Evolutionary conservation across 2,113 vertebrate species (phyloP), one percentile per base, ranked within the genome.

Genomic region (Myiozetetes cayanensis): DNA sequence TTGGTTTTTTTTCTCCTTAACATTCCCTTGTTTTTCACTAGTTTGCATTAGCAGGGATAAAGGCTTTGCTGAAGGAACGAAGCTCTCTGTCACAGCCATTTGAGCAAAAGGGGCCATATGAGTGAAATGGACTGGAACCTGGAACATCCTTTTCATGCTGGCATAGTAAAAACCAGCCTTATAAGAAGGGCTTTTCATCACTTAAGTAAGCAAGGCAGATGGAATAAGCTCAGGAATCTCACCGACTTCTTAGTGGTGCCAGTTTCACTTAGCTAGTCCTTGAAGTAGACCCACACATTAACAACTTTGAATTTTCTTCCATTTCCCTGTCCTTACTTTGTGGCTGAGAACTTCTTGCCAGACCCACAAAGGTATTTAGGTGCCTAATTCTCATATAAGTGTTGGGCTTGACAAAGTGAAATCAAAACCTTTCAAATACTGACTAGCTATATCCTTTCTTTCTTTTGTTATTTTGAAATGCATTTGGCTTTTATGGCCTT

Each of bases 351-450:
- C 41, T 85, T 94, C 86, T 91, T 96, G 91, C 91, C 96, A 96
- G 95, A 94, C 44, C 70, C 89, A 87, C 84, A 93, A 61, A 94
- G 47, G 80, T 96, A 94, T 94, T 95, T 78, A 91, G 93, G 41
- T 59, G 56, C 73, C 89, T 56, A 2, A 3, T 89, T 90, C 80
- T 80, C 66, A 22, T 81, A 33, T 50, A 83, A 86, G 49, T 41
- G 44, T 89, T 41, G 68, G 86, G 33, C 61, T 49, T 86, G 70
- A 88, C 80, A 89, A 84, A 55, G 47, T 77, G 66, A 94, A 96
- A 95, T 87, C 76, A 84, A 96, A 96, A 86, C 68, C 85, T 87
- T 88, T 86, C 8, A 2, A 86, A 86, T 86, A 37, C 56, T 13
- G 15, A 82, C 8, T 15, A 90, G 83, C 37, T 86, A 56, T 86